These are phyloP conservation scores for Sussaba pulchella DNA, from an alignment of 2,888 invertebrate genomes.

Conservation along the genomic window DNA sequence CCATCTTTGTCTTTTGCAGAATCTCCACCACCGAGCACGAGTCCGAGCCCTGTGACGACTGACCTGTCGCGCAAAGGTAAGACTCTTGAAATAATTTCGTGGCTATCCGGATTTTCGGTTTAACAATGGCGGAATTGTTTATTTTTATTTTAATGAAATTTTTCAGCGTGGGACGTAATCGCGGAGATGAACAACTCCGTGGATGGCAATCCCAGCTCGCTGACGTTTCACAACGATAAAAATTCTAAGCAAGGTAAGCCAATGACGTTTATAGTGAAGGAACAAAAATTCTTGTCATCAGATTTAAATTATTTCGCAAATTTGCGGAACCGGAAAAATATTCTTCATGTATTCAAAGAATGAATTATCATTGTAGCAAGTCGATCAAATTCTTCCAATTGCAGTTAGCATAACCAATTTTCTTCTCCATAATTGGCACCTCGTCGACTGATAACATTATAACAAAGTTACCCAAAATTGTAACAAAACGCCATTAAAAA, in stretches of 20 bases:
- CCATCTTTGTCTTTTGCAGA: conserved; percentile 85
- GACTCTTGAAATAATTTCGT: conserved; percentile 34
- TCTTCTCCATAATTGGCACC: too few relatives aligned
- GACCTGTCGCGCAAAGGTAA: conserved; percentile 85
- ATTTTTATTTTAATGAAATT: neutral
- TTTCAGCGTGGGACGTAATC: conserved; percentile 84
- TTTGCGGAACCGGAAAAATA: neutral
- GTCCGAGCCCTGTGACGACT: conserved; percentile 91
- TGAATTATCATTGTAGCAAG: too few relatives aligned
- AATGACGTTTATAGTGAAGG: neutral
- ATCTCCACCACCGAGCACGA: conserved; percentile 92
- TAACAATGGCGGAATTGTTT: neutral
- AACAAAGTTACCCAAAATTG: too few relatives aligned
- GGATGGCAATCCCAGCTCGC: conserved; percentile 88
- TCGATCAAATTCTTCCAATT: too few relatives aligned
- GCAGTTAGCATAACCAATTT: too few relatives aligned
- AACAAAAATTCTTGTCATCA: too few relatives aligned
- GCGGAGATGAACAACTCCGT: conserved; percentile 87
- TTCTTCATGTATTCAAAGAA: neutral
- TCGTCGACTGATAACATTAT: too few relatives aligned
- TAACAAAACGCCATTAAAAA: too few relatives aligned
- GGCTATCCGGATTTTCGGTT: neutral
- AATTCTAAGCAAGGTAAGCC: conserved; percentile 77
- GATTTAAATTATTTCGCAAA: neutral
- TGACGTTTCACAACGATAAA: conserved; percentile 86